These are phyloP conservation scores for Tenualosa ilisha DNA, from an alignment of 2,797 vertebrate genomes.

Conservation along the genomic window DNA sequence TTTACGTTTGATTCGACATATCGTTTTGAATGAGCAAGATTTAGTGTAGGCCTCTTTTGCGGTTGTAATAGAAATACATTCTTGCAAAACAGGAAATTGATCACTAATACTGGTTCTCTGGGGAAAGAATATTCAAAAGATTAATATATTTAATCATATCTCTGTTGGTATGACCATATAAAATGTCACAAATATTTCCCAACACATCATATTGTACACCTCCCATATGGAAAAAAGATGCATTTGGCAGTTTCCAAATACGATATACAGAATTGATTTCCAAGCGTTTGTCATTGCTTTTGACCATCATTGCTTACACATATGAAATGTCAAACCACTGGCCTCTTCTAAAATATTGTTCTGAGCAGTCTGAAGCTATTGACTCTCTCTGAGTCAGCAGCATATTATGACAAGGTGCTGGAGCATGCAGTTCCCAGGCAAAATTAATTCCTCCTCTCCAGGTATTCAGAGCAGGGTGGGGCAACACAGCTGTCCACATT, in stretches of 20 bases:
- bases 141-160: neutral
- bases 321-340: constrained; percentile 21
- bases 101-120: neutral
- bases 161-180: neutral
- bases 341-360: constrained; percentile 30
- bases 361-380: constrained; percentile 38
- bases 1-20: neutral
- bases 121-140: neutral
- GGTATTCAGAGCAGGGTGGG: constrained; percentile 32
- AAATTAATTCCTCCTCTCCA: constrained; percentile 45
- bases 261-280: constrained; percentile 29
- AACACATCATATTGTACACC: neutral
- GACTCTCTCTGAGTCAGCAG: constrained; percentile 47
- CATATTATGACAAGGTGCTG: constrained; percentile 38
- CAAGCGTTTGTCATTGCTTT: constrained; percentile 34
- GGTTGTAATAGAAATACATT: neutral
- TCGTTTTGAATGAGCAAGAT: neutral
- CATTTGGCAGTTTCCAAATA: constrained; percentile 7
- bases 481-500: constrained; percentile 43
- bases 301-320: constrained; percentile 30
- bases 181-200: constrained; percentile 3
- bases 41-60: too few relatives aligned
- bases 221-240: neutral
- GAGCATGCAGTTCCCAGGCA: constrained; percentile 36
- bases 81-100: neutral